phyloP scores from a whole-genome alignment of 1,140 invertebrate species.

The Cydia fagiglandana region DNA sequence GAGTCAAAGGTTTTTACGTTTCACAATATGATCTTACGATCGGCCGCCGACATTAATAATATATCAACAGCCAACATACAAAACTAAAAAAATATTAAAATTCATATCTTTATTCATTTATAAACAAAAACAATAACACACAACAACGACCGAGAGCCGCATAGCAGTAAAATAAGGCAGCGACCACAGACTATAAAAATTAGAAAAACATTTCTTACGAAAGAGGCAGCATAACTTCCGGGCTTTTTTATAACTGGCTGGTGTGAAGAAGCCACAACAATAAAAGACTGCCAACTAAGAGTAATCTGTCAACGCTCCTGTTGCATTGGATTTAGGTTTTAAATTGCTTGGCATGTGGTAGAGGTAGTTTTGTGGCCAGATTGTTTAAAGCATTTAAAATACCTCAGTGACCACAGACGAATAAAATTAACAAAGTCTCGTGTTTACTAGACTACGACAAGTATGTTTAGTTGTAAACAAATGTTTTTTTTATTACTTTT shows the following conservation, averaged over 20 bases:
- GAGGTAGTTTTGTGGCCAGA: neutral
- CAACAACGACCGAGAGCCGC: neutral
- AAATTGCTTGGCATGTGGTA: neutral
- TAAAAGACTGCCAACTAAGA: neutral
- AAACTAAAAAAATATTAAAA: too few relatives aligned
- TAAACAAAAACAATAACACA: neutral
- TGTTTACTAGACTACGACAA: conserved; percentile 14
- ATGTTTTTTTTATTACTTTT: too few relatives aligned
- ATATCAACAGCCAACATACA: too few relatives aligned
- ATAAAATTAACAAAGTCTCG: neutral
- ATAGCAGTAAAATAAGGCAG: neutral
- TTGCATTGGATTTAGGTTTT: neutral
- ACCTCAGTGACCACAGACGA: conserved; percentile 12
- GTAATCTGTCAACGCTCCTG: neutral
- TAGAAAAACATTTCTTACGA: neutral
- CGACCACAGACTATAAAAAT: conserved; percentile 4
- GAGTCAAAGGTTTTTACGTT: too few relatives aligned
- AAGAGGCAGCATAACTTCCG: conserved; percentile 23
- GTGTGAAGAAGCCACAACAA: conserved; percentile 19
- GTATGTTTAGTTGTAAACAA: too few relatives aligned
- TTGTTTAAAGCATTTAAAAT: neutral
- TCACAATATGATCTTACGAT: too few relatives aligned
- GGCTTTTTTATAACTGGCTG: conserved; percentile 3
- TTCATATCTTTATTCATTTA: too few relatives aligned
- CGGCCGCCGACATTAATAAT: too few relatives aligned